Base-by-base conservation (phyloP, 2,797 vertebrate genomes). In the Morus bassanus region DNA sequence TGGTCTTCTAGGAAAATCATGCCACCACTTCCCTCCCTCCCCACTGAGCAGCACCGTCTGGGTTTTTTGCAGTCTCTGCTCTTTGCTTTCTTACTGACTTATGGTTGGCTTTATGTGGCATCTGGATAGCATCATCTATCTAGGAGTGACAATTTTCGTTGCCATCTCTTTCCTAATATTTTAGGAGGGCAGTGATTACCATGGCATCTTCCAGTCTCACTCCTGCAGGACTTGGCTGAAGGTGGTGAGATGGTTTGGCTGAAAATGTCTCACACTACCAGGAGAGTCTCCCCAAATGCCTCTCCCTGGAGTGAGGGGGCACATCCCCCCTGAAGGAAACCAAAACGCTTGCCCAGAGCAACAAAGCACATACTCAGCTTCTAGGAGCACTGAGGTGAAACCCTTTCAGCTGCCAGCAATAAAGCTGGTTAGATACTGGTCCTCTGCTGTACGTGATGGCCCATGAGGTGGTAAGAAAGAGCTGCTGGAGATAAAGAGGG, bases 271-370 rank as follows among this genome's bases (percentile, higher is more conserved):
- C 60, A 11, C 3, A 3, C 27, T 37, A 28, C 24, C 6, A n/a
- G 54, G 74, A 85, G 19, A n/a, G 3, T 41, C 13, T 69, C 12
- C 28, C 43, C n/a, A 88, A 0, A 21, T 1, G 2, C 37, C 37
- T 48, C 45, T 86, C 16, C n/a, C 11, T 61, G n/a, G n/a, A 33
- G 7, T 3, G 2, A 76, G 30, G 6, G 16, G 17, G 6, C n/a
- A 63, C 1, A 0, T 8, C 8, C 9, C 21, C 15, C 10, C 25
- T 24, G 50, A 69, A 83, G 51, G 13, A 76, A 81, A 57, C 50
- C 23, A 53, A 43, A 87, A 41, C 0, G 0, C 14, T 72, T 5
- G 1, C 33, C 48, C 4, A 3, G 18, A 5, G 1, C 43, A 18
- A 51, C 41, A 60, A 68, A 93, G 19, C 46, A 39, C 1, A 5